A percentile compares a stretch with the other conserved stretches of the same genome.
Evolutionary conservation across 2,888 invertebrate species (phyloP).

Genomic region (Tortrix viridana): DNA sequence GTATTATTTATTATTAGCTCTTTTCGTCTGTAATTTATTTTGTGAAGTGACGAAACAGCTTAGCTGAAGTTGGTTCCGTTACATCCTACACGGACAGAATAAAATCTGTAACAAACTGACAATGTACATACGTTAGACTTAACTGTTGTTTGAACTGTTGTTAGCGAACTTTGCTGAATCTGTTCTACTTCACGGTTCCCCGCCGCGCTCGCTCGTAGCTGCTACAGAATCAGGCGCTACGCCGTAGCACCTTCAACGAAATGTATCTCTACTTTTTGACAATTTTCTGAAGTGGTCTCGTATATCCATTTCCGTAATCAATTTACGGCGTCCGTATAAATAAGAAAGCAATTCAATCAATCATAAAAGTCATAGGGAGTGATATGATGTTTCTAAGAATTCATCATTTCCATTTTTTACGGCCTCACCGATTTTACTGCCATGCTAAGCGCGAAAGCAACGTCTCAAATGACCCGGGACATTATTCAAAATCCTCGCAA

Average conservation of each 20-base stretch:
- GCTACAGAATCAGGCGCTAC: slow-evolving; percentile 15
- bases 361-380: slow-evolving; percentile 28
- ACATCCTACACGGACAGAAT: not conserved
- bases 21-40: no score
- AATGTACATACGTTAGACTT: slow-evolving; percentile 7
- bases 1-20: no score
- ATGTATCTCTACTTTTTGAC: slow-evolving; percentile 1
- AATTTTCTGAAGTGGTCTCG: slow-evolving; percentile 12
- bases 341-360: slow-evolving; percentile 16
- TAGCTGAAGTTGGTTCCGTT: no score
- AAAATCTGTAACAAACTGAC: slow-evolving; percentile 8
- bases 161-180: slow-evolving; percentile 5
- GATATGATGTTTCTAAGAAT: slow-evolving; percentile 19
- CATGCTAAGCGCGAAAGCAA: not conserved
- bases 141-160: slow-evolving; percentile 8
- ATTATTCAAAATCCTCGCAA: slow-evolving; percentile 13
- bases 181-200: slow-evolving; percentile 7
- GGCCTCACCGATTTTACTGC: slow-evolving; percentile 25
- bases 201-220: slow-evolving; percentile 12
- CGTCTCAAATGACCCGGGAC: slow-evolving; percentile 6
- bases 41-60: no score
- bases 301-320: slow-evolving; percentile 12
- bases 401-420: slow-evolving; percentile 31
- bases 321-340: slow-evolving; percentile 17
- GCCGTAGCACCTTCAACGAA: slow-evolving; percentile 14